Evolutionary conservation across 1,140 invertebrate genomes (phyloP).

Genomic region (Artemia franciscana): DNA sequence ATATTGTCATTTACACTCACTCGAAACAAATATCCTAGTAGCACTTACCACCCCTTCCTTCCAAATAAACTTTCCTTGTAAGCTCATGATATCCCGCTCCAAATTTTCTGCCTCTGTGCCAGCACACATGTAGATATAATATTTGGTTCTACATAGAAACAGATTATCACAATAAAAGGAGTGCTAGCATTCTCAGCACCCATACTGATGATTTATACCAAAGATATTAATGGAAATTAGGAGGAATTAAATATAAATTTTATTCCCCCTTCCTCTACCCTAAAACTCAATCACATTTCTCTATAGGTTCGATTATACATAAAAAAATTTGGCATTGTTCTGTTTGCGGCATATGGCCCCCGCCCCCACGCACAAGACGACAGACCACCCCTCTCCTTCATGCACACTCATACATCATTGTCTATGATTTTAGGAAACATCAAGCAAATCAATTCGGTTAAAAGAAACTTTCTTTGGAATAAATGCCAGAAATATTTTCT

Average conservation of each 20-base stretch:
- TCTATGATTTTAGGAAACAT: not conserved
- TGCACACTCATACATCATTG: not conserved
- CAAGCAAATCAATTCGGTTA: not conserved
- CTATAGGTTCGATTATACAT: not conserved
- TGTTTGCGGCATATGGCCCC: too few species aligned
- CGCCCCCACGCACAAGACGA: too few species aligned
- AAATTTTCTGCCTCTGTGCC: too few species aligned
- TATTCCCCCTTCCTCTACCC: too few species aligned
- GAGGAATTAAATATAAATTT: not conserved
- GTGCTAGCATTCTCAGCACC: too few species aligned
- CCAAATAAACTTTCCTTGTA: too few species aligned
- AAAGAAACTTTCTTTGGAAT: not conserved
- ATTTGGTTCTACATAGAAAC: too few species aligned
- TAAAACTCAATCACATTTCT: not conserved
- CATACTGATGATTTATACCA: too few species aligned
- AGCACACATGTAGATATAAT: too few species aligned
- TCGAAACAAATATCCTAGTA: not conserved
- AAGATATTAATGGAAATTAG: not conserved
- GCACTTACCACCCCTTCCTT: not conserved
- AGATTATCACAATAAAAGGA: too few species aligned
- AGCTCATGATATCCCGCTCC: too few species aligned
- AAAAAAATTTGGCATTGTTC: not conserved
- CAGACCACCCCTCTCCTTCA: not conserved
- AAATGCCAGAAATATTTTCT: not conserved
- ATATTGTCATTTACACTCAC: not conserved